A percentile compares a stretch with the other conserved stretches of the same genome.
These are phyloP conservation scores for Phocoena phocoena DNA, from an alignment of 2,113 vertebrate genomes.

Conservation along the genomic window DNA sequence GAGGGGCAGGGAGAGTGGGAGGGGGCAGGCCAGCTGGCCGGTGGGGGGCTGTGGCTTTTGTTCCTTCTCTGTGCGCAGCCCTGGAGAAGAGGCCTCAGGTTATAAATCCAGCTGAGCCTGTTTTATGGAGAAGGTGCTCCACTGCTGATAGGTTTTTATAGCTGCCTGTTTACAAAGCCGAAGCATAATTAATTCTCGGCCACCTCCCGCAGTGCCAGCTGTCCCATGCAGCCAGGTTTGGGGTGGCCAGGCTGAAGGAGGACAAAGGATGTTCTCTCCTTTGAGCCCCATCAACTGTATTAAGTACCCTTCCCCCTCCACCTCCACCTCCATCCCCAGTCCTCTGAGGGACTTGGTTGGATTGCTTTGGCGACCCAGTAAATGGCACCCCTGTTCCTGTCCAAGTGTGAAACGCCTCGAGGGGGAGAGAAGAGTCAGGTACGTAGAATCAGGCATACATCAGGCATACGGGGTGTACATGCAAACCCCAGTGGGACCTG, in stretches of 20 bases:
- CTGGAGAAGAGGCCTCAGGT: neutral
- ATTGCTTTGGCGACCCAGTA: neutral
- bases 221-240: neutral
- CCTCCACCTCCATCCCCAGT: neutral
- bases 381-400: neutral
- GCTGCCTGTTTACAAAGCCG: neutral
- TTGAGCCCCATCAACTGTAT: rapidly evolving
- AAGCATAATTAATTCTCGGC: neutral
- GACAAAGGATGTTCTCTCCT: neutral
- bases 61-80: neutral
- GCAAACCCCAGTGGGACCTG: neutral
- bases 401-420: neutral
- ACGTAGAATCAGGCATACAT: rapidly evolving
- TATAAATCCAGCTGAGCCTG: neutral
- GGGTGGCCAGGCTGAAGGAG: neutral
- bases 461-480: too few species aligned
- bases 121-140: constrained; percentile 11
- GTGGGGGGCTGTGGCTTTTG: neutral
- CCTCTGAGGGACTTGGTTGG: neutral
- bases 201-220: too few species aligned
- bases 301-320: too few species aligned
- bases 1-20: neutral
- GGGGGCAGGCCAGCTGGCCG: neutral
- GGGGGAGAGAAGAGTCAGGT: neutral
- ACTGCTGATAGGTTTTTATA: constrained; percentile 41